Percentiles rank a stretch among this genome's conserved stretches.
Conservation (phyloP, 1,140 invertebrate genomes). For the Lepidurus packardi region DNA sequence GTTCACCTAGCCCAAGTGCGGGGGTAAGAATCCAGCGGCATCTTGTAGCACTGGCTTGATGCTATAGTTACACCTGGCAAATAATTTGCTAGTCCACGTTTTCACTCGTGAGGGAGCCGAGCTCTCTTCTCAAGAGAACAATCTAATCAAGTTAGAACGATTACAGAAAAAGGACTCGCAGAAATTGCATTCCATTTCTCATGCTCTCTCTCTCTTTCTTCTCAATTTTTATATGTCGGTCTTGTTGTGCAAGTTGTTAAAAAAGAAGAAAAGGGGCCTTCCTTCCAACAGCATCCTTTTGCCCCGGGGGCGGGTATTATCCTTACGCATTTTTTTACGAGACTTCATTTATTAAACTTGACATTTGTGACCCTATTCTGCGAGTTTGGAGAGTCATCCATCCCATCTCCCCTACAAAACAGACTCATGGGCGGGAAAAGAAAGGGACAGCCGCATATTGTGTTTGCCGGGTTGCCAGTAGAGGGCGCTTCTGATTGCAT, state of each 20-base stretch:
- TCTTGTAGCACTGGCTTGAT: not conserved
- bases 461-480: not conserved
- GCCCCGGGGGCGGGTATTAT: not conserved
- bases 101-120: not conserved
- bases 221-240: too few relatives aligned
- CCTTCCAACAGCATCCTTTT: too few relatives aligned
- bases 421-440: not conserved
- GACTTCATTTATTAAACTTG: not conserved
- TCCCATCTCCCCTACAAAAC: not conserved
- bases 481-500: constrained; percentile 11
- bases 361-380: not conserved
- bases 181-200: not conserved
- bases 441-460: not conserved
- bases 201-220: too few relatives aligned
- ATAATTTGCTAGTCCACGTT: not conserved
- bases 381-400: not conserved
- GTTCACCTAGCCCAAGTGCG: not conserved
- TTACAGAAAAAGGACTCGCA: not conserved
- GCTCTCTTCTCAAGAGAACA: not conserved
- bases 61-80: not conserved
- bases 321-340: not conserved
- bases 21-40: not conserved
- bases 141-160: constrained; percentile 3
- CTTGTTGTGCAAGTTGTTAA: too few relatives aligned
- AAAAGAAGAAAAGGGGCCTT: too few relatives aligned